Conservation (phyloP, 2,797 vertebrate species). For the Trachurus trachurus region DNA sequence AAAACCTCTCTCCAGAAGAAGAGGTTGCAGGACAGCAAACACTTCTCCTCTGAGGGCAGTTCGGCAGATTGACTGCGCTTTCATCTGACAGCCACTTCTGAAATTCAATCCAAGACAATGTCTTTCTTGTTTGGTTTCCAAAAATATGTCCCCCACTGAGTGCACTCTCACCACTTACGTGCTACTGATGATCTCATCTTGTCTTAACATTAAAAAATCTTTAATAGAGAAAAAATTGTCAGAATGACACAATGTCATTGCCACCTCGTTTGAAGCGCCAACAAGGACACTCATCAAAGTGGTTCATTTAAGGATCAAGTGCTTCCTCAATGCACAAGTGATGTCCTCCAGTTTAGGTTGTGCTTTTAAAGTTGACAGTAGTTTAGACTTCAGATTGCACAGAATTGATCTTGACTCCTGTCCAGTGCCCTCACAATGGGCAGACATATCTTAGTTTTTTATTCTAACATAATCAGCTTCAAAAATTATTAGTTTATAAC, state of each 20-base stretch:
- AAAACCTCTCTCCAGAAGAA: slow-evolving; percentile 18
- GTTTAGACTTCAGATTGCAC: neutral
- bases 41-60: neutral
- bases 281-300: slow-evolving; percentile 13
- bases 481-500: neutral
- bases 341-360: neutral
- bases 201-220: neutral
- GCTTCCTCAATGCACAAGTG: slow-evolving; percentile 3
- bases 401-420: neutral
- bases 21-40: slow-evolving; percentile 8
- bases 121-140: slow-evolving; percentile 15
- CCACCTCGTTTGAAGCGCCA: slow-evolving; percentile 14
- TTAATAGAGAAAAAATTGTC: neutral
- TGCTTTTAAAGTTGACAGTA: neutral
- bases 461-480: neutral
- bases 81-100: neutral
- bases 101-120: slow-evolving; percentile 14
- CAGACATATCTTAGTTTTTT: neutral
- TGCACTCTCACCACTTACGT: neutral
- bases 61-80: neutral
- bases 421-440: neutral
- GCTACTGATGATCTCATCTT: slow-evolving; percentile 5
- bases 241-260: slow-evolving; percentile 5
- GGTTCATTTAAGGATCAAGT: slow-evolving; percentile 16
- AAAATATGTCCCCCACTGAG: neutral